Conservation (phyloP, 2,797 vertebrate genomes). For the Chromis chromis region DNA sequence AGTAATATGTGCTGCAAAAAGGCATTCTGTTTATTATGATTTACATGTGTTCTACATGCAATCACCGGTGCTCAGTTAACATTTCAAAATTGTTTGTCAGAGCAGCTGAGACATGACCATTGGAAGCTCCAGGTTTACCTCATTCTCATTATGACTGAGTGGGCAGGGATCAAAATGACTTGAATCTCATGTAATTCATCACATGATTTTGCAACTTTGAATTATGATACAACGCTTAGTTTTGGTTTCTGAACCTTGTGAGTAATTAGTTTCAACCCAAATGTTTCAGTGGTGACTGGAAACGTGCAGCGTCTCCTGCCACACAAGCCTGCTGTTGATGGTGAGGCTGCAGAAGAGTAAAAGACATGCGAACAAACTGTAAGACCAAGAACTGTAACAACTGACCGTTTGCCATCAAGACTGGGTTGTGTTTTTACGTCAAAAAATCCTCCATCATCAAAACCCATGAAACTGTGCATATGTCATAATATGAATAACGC, state of each 20-base stretch:
- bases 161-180: neutral
- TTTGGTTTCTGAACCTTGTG: neutral
- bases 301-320: neutral
- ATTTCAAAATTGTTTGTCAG: neutral
- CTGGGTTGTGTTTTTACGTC: neutral
- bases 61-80: neutral
- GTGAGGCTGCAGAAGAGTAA: neutral
- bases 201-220: neutral
- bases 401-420: neutral
- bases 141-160: constrained; percentile 3
- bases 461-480: neutral
- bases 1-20: neutral
- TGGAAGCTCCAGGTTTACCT: neutral
- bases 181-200: neutral
- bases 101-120: neutral
- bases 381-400: neutral
- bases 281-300: neutral
- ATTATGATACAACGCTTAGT: neutral
- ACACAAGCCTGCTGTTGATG: neutral
- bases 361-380: neutral
- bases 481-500: neutral
- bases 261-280: neutral
- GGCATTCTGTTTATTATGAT: neutral
- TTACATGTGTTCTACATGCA: neutral
- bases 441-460: neutral